These are phyloP conservation scores for Mastigias papua DNA, from an alignment of 30 jellyfish, hydroid and myxozoan genomes.

Conservation along the genomic window DNA sequence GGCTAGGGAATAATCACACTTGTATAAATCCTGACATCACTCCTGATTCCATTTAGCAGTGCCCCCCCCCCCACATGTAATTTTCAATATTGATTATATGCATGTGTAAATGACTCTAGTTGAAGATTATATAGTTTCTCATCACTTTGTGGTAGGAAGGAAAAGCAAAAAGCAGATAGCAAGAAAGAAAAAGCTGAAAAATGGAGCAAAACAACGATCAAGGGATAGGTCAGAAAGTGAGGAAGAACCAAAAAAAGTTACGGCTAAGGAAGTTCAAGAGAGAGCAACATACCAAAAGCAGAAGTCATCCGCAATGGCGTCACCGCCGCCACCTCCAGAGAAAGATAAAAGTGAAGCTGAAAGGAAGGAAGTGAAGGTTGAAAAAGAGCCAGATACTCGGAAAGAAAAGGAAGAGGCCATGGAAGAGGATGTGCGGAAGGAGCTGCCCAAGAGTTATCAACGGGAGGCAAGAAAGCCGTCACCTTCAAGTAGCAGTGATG, in stretches of 20 bases:
- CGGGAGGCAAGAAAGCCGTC: constrained; percentile 61
- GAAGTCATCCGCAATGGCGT: constrained; percentile 29
- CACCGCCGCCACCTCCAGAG: constrained; percentile 45
- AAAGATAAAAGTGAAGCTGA: constrained; percentile 38
- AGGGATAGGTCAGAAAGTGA: constrained; percentile 11
- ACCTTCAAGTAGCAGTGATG: constrained; percentile 60
- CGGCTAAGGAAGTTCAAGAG: constrained; percentile 40
- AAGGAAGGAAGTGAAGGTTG: constrained; percentile 57
- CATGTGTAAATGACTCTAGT: not conserved
- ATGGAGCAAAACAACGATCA: constrained; percentile 26
- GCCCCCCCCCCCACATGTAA: no score
- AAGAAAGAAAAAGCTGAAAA: constrained; percentile 18
- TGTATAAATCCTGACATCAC: no score
- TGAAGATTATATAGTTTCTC: not conserved
- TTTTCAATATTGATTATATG: no score
- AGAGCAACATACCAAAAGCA: constrained; percentile 31
- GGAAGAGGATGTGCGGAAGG: constrained; percentile 52
- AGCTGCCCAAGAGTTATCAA: constrained; percentile 72
- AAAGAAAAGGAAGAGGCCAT: constrained; percentile 31
- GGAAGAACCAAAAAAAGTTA: constrained; percentile 47
- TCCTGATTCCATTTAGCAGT: no score
- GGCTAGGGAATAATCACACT: no score
- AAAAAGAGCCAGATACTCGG: constrained; percentile 43
- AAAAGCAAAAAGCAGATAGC: constrained; percentile 36
- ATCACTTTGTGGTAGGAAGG: constrained; percentile 14